Evolutionary conservation across 2,888 invertebrate species (phyloP), one percentile per base, ranked within the genome.

Genomic region (Ceraclea dissimilis): DNA sequence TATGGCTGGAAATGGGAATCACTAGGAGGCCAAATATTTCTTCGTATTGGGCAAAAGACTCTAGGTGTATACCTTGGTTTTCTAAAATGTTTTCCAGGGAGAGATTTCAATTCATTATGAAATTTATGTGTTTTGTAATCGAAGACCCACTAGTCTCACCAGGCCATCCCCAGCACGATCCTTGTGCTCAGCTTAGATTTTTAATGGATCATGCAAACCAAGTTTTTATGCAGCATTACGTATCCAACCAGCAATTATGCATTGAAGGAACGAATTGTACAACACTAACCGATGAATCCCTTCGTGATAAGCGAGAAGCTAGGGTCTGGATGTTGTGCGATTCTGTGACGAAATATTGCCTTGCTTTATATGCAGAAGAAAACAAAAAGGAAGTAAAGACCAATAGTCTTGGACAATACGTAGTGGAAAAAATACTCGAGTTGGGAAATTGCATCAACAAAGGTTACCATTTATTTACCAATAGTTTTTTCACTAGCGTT

Each of bases 181-280:
- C 64, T 43, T 54, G 59, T 43, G 55, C 18, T n/a, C 56, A 48
- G 39, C 56, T 59, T 59, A 6, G 52, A 6, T 33, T 56, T 58
- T 56, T 65, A 18, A 60, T 65, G 59, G 55, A 63, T n/a, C 63
- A 65, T 49, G 64, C 63, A 51, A 65, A 66, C 59, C 59, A 26
- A 2, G 59, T 61, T 49, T 65, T 65, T 54, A 60, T 54, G 52
- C 62, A 56, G 43, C 44, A 64, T 58, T 65, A 64, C 60, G 51
- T 58, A 31, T 65, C 57, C n/a, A 48, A 58, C 33, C 54, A 58
- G 46, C 64, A 66, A 26, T 52, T 66, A 50, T 59, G 58, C 50
- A 59, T 66, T 11, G 65, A 66, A 33, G 65, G 64, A 26, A 66
- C 66, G 10, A 54, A 65, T 18, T 53, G 60, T 33, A 60, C 56